Percentiles rank a stretch among this genome's conserved stretches.
Evolutionary conservation across 2,797 vertebrate genomes (phyloP).

Genomic region (Rhinoraja longicauda): DNA sequence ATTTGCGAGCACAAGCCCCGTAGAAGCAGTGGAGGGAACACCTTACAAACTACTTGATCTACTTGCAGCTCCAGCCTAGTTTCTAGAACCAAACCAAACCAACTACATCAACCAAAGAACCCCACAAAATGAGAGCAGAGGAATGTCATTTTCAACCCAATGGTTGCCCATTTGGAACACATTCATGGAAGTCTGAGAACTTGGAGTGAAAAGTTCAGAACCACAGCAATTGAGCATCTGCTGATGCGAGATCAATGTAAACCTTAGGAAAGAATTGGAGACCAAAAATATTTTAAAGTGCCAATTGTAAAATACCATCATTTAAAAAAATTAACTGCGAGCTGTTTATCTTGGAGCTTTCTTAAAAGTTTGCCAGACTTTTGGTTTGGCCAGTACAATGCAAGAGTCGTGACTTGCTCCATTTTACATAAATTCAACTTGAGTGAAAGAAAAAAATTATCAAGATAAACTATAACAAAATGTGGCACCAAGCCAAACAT

Average conservation of each 20-base stretch:
- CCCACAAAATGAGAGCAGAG: too few species aligned
- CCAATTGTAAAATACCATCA: background rate
- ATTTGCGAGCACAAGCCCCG: too few species aligned
- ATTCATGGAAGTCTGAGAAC: background rate
- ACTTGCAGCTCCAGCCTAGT: too few species aligned
- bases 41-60: too few species aligned
- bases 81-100: too few species aligned
- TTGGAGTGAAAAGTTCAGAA: background rate
- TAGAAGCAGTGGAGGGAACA: too few species aligned
- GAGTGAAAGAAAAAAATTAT: background rate
- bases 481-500: background rate
- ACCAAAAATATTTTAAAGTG: background rate
- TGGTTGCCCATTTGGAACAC: too few species aligned
- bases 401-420: background rate
- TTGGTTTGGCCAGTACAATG: background rate
- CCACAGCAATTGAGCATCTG: background rate
- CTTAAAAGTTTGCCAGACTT: background rate
- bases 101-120: too few species aligned
- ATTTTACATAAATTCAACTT: background rate
- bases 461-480: background rate
- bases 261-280: background rate
- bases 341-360: constrained; percentile 2
- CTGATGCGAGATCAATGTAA: too few species aligned
- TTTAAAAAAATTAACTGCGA: background rate
- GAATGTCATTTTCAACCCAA: too few species aligned